Base-by-base conservation (phyloP, 2,797 vertebrate species). In the Argya squamiceps region DNA sequence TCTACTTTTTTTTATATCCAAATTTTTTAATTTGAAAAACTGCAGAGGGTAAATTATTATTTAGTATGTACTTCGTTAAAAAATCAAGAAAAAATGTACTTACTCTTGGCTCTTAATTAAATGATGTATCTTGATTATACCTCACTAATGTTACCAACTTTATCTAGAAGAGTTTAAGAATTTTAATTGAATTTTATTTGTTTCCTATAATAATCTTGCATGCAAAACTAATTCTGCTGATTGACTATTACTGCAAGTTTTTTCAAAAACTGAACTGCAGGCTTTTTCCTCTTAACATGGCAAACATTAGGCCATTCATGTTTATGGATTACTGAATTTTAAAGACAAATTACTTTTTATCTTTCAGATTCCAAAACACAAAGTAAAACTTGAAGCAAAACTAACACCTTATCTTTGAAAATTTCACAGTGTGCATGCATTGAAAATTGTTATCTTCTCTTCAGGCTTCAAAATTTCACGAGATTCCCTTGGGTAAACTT, bases 121-220 rank as follows among this genome's bases (percentile, higher is more conserved):
- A 65, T 29, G 5, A 60, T 89, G 7, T 46, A 50, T 96, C 73
- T 92, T 92, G 53, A 93, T 90, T 87, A 76, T 88, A 84, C 18
- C 18, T 75, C 67, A 73, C 15, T 53, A 83, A 76, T 44, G 2
- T 22, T 74, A 37, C 24, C 4, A 12, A 70, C 94, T 58, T 44
- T 82, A 47, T 58, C 58, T 71, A 64, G 6, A 74, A 56, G 19
- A 77, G 13, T 83, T 50, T 67, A 78, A 83, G 34, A 74, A 50
- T 39, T 39, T 64, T 94, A 94, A 94, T 76, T 93, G 32, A 82
- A 82, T 47, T 84, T 92, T 84, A 91, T 93, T 93, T 18, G 26
- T 65, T 92, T 92, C 26, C 41, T 80, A 44, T 86, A 27, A 67
- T 78, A 88, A 76, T 73, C 47, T 4, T 78, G 26, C 85, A 84